Base-by-base conservation (phyloP, 2,113 vertebrate genomes). In the Pithys albifrons region DNA sequence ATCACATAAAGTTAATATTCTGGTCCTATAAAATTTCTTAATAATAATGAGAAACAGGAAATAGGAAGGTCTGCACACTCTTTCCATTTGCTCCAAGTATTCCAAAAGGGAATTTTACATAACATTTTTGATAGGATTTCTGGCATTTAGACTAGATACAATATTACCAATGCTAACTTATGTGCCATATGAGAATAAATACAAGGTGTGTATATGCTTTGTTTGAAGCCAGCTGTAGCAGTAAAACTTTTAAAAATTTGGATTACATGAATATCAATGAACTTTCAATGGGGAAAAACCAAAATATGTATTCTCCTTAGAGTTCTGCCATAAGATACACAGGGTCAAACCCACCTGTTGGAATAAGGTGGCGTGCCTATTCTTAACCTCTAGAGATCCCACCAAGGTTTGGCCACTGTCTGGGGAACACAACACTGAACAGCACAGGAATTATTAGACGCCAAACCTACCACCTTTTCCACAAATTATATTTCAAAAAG, bases 311-410 rank as follows among this genome's bases (percentile, higher is more conserved):
- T 84, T 80, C 22, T 75, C 6, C 14, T 75, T n/a, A 28, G 28
- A 48, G 37, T 59, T 65, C 37, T 64, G 12, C n/a, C 16, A 20
- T 2, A 33, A 52, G 35, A 61, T 19, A 31, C 2, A 17, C 3
- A 31, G 61, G 22, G 28, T 48, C 25, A 85, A 48, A 58, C 3
- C 11, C 37, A 69, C 13, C 16, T 27, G 15, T 6, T 61, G 57
- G 54, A 86, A 46, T 45, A 39, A 52, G 33, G 41, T 29, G 16
- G 4, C 0, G 0, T 57, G 23, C 18, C 70, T 52, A 1, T 37
- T 62, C 35, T 66, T 23, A 43, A 23, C 33, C 33, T 58, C 18
- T 45, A n/a, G 52, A 69, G 35, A 71, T 41, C n/a, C 31, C 59
- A 15, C 61, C 11, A 16, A 71, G 8, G 3, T 82, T 49, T 84